These are phyloP conservation scores for Hyaena hyaena DNA, from an alignment of 2,113 vertebrate genomes.

Conservation along the genomic window DNA sequence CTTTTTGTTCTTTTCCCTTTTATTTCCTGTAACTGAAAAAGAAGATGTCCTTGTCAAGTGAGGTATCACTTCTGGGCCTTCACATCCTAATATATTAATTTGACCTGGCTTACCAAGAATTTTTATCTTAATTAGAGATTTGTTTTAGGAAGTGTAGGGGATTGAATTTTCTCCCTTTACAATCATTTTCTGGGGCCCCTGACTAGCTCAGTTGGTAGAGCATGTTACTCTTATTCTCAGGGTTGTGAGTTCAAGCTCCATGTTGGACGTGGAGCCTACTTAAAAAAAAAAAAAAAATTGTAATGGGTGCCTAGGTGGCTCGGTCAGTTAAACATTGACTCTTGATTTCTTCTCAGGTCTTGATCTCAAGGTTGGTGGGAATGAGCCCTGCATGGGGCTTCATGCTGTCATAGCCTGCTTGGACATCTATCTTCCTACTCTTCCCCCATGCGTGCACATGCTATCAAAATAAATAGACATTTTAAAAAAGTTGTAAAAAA, in stretches of 20 bases:
- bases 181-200: background rate
- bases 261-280: background rate
- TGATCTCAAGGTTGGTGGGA: too few species aligned
- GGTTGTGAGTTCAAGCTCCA: background rate
- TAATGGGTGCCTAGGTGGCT: too few species aligned
- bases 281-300: background rate
- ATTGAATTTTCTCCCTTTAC: conserved; percentile 10
- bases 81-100: background rate
- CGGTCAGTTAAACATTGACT: too few species aligned
- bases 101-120: conserved; percentile 21
- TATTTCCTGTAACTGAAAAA: conserved; percentile 18
- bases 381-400: too few species aligned
- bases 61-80: background rate
- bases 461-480: too few species aligned
- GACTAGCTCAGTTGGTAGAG: background rate
- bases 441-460: too few species aligned
- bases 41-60: background rate
- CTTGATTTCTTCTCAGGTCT: too few species aligned
- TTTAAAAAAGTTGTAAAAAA: too few species aligned
- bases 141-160: background rate
- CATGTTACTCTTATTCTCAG: background rate
- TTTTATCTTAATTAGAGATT: background rate
- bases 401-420: too few species aligned
- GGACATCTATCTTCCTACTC: too few species aligned
- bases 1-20: background rate